Base-by-base conservation (phyloP, 2,888 invertebrate genomes). In the Melanostoma mellinum region DNA sequence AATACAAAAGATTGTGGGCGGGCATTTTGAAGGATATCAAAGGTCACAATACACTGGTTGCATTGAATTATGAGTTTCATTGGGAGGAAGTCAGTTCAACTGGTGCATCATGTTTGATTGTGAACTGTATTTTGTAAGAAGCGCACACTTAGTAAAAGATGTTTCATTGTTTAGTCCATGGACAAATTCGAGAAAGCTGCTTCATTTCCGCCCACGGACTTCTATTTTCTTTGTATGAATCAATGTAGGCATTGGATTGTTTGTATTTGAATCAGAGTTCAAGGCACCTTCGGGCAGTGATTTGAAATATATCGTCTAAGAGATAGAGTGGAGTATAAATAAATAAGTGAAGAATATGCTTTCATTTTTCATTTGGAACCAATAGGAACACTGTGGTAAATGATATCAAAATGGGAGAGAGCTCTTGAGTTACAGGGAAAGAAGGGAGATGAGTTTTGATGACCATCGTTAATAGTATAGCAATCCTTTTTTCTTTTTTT, bases 151-250 rank as follows among this genome's bases (percentile, higher is more conserved):
- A 72, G 65, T 50, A 10, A 73, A 84, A 71, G 84, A 74, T 84
- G 55, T 52, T 44, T 60, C 48, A 84, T 84, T 78, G 84, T 84
- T 75, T 84, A 60, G 65, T 48, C 65, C 30, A 53, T 50, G 84
- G 77, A 74, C 84, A 74, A 78, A 78, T 68, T 58, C 74, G 82
- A 69, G 78, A 84, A 84, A 84, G 84, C 78, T 84, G 84, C 84
- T 55, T 78, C 40, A 78, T 55, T 74, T 74, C 78, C 84, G 74
- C 84, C 84, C 74, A 84, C 82, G 63, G 63, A 78, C 78, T 84
- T 84, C 78, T 78, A 68, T 73, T 20, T 55, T 40, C 55, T 48
- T 58, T 71, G 36, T 36, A 35, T 42, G 52, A 42, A 42, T 63
- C 35, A 10, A 55, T 35, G 32, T 1, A 40, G 61, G 56, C 10